These are phyloP conservation scores for Elysia chlorotica DNA, from an alignment of 1,140 invertebrate species.

Conservation along the genomic window DNA sequence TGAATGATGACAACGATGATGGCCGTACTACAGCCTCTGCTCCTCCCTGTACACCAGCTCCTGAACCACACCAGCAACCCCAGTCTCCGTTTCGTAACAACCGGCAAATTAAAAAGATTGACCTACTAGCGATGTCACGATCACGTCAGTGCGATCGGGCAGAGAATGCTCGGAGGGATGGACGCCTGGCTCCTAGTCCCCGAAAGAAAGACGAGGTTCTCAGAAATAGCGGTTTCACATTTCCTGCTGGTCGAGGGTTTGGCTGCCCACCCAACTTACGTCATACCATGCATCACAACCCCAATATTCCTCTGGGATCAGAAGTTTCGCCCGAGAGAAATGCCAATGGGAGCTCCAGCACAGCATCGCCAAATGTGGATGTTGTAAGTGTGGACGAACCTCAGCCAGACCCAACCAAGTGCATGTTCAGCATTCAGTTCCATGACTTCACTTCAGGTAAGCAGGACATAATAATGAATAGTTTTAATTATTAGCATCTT, in stretches of 20 bases:
- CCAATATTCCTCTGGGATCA: too few relatives aligned
- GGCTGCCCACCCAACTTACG: background rate
- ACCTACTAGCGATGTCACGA: conserved; percentile 18
- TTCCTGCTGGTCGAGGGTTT: conserved; percentile 8
- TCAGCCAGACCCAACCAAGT: conserved; percentile 15
- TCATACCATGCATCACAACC: too few relatives aligned
- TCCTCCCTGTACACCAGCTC: conserved; percentile 20
- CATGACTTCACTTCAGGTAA: conserved; percentile 18
- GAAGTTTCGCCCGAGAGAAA: conserved; percentile 5
- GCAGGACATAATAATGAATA: background rate
- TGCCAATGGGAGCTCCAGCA: background rate
- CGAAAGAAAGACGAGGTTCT: conserved; percentile 23
- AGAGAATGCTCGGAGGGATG: conserved; percentile 20
- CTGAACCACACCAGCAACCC: conserved; percentile 11
- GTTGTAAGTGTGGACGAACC: conserved; percentile 20
- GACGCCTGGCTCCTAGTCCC: conserved; percentile 19
- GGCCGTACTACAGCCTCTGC: conserved; percentile 20
- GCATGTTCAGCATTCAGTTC: conserved; percentile 21
- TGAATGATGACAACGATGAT: conserved; percentile 14
- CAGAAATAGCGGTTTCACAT: conserved; percentile 14
- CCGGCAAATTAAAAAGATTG: conserved; percentile 17
- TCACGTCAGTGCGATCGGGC: conserved; percentile 22
- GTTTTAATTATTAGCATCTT: background rate
- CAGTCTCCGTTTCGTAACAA: conserved; percentile 21
- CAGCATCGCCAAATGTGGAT: conserved; percentile 19